Conservation (phyloP, 1,140 invertebrate genomes). For the Gryon sp. region DNA sequence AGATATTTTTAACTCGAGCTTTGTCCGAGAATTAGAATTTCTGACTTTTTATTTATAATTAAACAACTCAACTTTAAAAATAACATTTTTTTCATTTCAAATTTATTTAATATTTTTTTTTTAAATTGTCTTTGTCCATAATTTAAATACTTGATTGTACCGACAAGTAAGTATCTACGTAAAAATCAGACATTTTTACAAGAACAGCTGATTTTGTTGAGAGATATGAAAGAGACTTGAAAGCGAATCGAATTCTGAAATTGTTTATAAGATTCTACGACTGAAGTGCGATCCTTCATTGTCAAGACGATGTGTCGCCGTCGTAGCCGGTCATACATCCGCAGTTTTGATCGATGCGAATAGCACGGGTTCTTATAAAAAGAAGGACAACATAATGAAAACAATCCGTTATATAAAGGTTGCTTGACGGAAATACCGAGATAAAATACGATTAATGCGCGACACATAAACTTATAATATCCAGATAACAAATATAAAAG, state of each 20-base stretch:
- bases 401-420: conserved; percentile 58
- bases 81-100: too few relatives aligned
- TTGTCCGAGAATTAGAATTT: background rate
- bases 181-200: background rate
- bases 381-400: conserved; percentile 55
- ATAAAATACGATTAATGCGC: conserved; percentile 21
- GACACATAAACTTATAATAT: too few relatives aligned
- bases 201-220: background rate
- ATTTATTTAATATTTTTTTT: too few relatives aligned
- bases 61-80: background rate
- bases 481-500: too few relatives aligned
- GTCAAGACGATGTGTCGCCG: conserved; percentile 64
- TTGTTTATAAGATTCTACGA: conserved; percentile 45
- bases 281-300: conserved; percentile 59
- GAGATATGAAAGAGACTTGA: conserved; percentile 24
- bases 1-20: conserved; percentile 48
- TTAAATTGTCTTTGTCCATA: too few relatives aligned
- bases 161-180: too few relatives aligned
- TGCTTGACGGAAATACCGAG: conserved; percentile 35
- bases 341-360: conserved; percentile 56
- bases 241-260: conserved; percentile 39
- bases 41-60: too few relatives aligned
- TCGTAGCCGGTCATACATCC: conserved; percentile 54
- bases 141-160: too few relatives aligned
- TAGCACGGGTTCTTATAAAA: conserved; percentile 19